Percentiles rank a stretch among this genome's conserved stretches.
Conservation (phyloP, 2,797 vertebrate species). For the Eleutherodactylus coqui region DNA sequence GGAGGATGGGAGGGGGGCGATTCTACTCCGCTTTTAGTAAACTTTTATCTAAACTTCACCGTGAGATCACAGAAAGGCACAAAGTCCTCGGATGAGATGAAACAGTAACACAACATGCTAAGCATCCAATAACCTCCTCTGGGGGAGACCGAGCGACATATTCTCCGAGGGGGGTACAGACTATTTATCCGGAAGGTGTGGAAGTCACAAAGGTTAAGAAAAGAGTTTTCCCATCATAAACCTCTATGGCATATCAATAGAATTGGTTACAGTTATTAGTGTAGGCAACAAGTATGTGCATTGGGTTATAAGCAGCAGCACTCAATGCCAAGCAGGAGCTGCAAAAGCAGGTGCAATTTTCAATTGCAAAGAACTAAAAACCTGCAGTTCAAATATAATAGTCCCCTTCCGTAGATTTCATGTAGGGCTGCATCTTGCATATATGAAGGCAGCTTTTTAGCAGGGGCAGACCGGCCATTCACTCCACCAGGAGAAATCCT, state of each 20-base stretch:
- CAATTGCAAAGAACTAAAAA: background rate
- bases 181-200: constrained; percentile 6
- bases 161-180: background rate
- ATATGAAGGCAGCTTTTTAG: no score
- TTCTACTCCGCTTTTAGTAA: background rate
- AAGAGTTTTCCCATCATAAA: background rate
- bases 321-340: background rate
- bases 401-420: no score
- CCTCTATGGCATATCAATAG: background rate
- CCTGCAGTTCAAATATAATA: no score
- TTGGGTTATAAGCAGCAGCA: background rate
- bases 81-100: background rate
- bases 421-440: no score
- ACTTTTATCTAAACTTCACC: constrained; percentile 9
- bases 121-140: background rate
- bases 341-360: background rate
- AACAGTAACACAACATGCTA: background rate
- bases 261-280: background rate
- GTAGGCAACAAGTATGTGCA: no score
- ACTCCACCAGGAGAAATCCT: no score
- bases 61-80: background rate
- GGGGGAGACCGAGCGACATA: background rate
- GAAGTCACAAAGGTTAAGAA: background rate
- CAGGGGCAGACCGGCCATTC: no score
- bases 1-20: no score